These are phyloP conservation scores for Drosophila novamexicana DNA, from an alignment of 1,140 invertebrate genomes.

Conservation along the genomic window DNA sequence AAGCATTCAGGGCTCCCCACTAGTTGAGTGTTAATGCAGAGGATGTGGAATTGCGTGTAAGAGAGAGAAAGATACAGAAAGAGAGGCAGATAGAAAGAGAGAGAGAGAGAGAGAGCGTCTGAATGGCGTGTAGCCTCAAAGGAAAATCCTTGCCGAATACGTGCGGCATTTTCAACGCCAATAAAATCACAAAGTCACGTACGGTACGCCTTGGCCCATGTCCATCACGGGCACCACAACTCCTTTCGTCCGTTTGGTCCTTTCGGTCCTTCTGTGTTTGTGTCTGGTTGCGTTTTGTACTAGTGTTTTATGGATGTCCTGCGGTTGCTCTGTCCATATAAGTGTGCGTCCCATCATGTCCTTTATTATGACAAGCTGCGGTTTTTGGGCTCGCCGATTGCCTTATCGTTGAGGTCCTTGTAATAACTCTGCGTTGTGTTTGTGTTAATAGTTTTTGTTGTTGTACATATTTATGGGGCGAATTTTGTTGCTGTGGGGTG, in stretches of 20 bases:
- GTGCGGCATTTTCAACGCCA: conserved; percentile 72
- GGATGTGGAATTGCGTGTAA: conserved; percentile 29
- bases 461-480: conserved; percentile 64
- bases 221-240: conserved; percentile 55
- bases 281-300: conserved; percentile 34
- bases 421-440: conserved; percentile 60
- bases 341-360: conserved; percentile 56
- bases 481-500: conserved; percentile 7
- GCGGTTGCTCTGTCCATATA: conserved; percentile 60
- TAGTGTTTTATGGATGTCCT: conserved; percentile 55
- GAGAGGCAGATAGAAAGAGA: neutral
- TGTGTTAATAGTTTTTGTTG: conserved; percentile 77
- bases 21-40: conserved; percentile 76
- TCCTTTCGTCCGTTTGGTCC: neutral
- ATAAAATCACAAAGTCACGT: conserved; percentile 83
- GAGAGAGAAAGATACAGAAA: conserved; percentile 17
- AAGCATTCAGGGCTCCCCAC: conserved; percentile 66
- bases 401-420: conserved; percentile 36
- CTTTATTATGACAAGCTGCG: conserved; percentile 81
- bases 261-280: conserved; percentile 21
- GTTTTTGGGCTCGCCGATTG: conserved; percentile 41
- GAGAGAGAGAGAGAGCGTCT: neutral
- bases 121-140: conserved; percentile 29
- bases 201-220: conserved; percentile 52
- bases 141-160: conserved; percentile 64